These are phyloP conservation scores for Aphelinus certus DNA, from an alignment of 1,140 invertebrate genomes.

Conservation along the genomic window DNA sequence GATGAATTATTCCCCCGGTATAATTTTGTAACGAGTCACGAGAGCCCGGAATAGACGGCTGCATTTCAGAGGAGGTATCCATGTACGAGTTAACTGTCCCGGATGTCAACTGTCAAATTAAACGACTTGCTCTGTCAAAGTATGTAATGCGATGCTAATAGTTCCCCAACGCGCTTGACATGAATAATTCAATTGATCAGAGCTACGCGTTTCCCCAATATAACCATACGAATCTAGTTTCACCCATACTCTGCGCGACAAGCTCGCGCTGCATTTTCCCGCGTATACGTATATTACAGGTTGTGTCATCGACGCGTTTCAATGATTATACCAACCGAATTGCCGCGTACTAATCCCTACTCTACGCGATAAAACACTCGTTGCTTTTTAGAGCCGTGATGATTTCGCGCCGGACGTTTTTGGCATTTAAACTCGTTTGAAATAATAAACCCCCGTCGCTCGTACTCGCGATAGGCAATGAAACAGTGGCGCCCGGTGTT, in stretches of 20 bases:
- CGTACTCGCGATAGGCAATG: no score
- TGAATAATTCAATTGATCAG: slow-evolving; percentile 57
- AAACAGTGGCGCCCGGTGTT: no score
- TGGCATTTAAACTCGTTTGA: no score
- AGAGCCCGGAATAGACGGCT: slow-evolving; percentile 26
- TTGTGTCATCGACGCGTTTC: no score
- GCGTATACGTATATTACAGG: no score
- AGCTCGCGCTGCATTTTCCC: not conserved
- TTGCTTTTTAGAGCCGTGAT: no score
- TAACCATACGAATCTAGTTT: slow-evolving; percentile 28
- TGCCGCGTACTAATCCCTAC: no score
- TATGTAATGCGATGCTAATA: slow-evolving; percentile 57
- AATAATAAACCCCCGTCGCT: no score
- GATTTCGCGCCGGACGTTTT: no score
- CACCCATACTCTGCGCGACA: not conserved
- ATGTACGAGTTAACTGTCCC: slow-evolving; percentile 50
- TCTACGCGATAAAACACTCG: no score
- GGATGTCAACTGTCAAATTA: slow-evolving; percentile 60
- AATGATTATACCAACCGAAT: no score
- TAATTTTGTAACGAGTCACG: not conserved
- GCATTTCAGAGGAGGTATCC: slow-evolving; percentile 9
- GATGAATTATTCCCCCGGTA: not conserved
- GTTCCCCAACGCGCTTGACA: slow-evolving; percentile 48
- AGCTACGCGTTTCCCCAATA: slow-evolving; percentile 47
- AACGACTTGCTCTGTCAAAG: slow-evolving; percentile 55